A percentile compares a stretch with the other conserved stretches of the same genome.
These are phyloP conservation scores for Brachyptera putata DNA, from an alignment of 2,888 invertebrate species.

Conservation along the genomic window DNA sequence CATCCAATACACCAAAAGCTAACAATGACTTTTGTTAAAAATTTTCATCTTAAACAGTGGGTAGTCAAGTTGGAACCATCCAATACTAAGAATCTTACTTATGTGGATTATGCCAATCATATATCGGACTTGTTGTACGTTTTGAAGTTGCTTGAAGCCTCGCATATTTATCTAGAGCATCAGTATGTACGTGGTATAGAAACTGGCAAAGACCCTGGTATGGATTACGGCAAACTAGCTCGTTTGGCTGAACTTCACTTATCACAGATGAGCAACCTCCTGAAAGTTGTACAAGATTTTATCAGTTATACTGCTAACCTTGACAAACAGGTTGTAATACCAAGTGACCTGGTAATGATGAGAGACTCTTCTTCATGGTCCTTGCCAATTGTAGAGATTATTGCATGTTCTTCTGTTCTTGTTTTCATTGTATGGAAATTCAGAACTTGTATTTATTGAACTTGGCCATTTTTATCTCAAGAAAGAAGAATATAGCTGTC, in stretches of 20 bases:
- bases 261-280: no score
- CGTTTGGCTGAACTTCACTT: no score
- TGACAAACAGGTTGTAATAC: background rate
- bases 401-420: background rate
- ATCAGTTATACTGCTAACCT: background rate
- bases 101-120: slow-evolving; percentile 22
- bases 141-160: slow-evolving; percentile 36
- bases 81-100: background rate
- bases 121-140: no score
- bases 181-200: no score
- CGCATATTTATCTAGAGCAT: no score
- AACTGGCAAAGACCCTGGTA: no score
- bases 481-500: no score
- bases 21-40: slow-evolving; percentile 29
- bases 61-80: background rate
- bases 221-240: no score
- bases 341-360: background rate
- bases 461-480: no score
- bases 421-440: background rate
- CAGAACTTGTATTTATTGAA: background rate
- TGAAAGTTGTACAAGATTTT: background rate
- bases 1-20: slow-evolving; percentile 30
- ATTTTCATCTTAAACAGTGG: slow-evolving; percentile 34
- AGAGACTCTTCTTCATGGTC: background rate
- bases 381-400: background rate